Conservation (phyloP, 2,797 vertebrate species). For the Urosaurus nigricauda region DNA sequence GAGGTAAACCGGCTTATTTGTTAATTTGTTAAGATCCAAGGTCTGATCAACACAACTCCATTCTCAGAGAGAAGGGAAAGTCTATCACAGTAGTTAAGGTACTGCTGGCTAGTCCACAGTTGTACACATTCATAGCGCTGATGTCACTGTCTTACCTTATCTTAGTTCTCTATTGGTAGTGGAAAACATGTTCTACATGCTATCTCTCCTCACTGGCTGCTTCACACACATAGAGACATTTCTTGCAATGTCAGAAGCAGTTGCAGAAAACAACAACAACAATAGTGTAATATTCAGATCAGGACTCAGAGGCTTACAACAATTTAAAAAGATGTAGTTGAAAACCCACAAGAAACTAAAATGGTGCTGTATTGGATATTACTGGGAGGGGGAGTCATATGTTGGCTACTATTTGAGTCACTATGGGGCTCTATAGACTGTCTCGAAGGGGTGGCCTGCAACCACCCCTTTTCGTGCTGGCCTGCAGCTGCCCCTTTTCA, state of each 20-base stretch:
- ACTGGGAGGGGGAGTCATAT: neutral
- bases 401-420: neutral
- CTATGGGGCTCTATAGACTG: too few relatives aligned
- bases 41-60: neutral
- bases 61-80: neutral
- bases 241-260: neutral
- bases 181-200: too few relatives aligned
- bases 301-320: too few relatives aligned
- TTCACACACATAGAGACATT: neutral
- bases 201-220: neutral
- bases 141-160: too few relatives aligned
- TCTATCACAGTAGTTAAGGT: neutral
- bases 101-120: neutral
- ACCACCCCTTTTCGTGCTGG: too few relatives aligned
- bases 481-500: too few relatives aligned
- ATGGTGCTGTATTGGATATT: neutral
- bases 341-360: neutral
- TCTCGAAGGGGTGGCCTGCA: too few relatives aligned
- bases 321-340: too few relatives aligned
- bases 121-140: neutral
- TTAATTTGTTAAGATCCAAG: too few relatives aligned
- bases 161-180: neutral
- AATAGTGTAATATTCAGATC: too few relatives aligned
- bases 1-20: too few relatives aligned
- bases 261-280: too few relatives aligned